Evolutionary conservation across 2,797 vertebrate species (phyloP).

Genomic region (Selene dorsalis): DNA sequence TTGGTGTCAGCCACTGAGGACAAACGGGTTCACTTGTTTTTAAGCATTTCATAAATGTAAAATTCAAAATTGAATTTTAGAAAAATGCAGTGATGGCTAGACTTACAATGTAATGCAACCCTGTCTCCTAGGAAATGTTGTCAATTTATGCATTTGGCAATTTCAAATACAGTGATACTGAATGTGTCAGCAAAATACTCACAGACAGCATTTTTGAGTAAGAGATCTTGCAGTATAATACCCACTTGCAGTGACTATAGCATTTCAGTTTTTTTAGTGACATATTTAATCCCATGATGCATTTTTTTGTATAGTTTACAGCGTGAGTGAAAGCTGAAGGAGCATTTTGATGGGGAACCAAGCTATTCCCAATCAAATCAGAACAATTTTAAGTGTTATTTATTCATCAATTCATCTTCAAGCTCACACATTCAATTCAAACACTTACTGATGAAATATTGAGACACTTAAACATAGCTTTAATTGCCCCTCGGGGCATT

Average conservation of each 20-base stretch:
- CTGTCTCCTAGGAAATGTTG: not conserved
- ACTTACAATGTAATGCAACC: not conserved
- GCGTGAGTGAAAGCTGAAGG: not conserved
- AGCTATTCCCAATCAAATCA: not conserved
- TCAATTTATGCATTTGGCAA: not conserved
- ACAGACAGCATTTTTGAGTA: too few relatives aligned
- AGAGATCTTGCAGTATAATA: not conserved
- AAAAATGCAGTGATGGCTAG: not conserved
- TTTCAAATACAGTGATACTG: not conserved
- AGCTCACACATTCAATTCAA: too few relatives aligned
- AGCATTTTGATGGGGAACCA: not conserved
- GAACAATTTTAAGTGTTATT: not conserved
- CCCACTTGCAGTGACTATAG: not conserved
- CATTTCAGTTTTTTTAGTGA: not conserved
- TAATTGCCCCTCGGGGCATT: too few relatives aligned
- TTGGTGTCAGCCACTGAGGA: not conserved
- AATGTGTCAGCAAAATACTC: not conserved
- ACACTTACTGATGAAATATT: too few relatives aligned
- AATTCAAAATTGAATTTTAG: not conserved
- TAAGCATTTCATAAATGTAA: not conserved
- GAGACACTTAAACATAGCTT: too few relatives aligned
- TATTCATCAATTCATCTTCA: too few relatives aligned
- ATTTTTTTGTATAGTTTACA: not conserved
- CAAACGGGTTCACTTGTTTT: not conserved
- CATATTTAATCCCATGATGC: not conserved